Conservation (phyloP, 53 echinoderm and acorn worm genomes). For the Echinarachnius parma region DNA sequence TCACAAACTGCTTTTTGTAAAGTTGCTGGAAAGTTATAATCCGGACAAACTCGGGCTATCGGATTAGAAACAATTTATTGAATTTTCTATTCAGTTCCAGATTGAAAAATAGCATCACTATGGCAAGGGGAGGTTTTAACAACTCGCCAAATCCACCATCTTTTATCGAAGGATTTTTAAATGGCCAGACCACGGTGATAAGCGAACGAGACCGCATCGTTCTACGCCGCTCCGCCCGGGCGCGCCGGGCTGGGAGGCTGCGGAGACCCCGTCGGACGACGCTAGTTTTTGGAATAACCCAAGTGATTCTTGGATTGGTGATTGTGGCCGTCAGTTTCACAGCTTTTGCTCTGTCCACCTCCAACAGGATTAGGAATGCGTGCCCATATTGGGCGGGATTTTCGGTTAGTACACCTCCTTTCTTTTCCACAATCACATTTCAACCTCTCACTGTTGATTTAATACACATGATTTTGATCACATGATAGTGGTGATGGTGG, state of each 20-base stretch:
- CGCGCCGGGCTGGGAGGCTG: conserved; percentile 16
- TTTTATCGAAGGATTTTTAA: conserved; percentile 13
- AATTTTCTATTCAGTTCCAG: too few species aligned
- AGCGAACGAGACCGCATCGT: conserved; percentile 37
- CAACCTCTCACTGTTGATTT: too few species aligned
- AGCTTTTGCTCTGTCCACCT: conserved; percentile 85
- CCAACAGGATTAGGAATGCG: conserved; percentile 87
- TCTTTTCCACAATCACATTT: not conserved
- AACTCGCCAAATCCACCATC: conserved; percentile 10
- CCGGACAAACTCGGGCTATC: too few species aligned
- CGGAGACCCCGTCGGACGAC: conserved; percentile 52
- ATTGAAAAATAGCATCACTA: too few species aligned
- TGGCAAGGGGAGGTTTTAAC: conserved; percentile 23
- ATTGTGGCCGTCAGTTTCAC: conserved; percentile 93
- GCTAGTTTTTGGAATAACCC: conserved; percentile 73
- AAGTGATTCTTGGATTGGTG: conserved; percentile 78
- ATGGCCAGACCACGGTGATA: conserved; percentile 26
- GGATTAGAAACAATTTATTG: too few species aligned
- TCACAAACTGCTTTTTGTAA: too few species aligned
- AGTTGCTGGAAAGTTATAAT: too few species aligned
- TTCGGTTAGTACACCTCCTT: conserved; percentile 69
- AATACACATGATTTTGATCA: too few species aligned
- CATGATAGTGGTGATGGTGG: too few species aligned
- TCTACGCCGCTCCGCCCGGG: conserved; percentile 29
- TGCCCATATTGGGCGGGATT: conserved; percentile 99